Conservation (phyloP, 2,797 vertebrate species). For the Mycteria americana region DNA sequence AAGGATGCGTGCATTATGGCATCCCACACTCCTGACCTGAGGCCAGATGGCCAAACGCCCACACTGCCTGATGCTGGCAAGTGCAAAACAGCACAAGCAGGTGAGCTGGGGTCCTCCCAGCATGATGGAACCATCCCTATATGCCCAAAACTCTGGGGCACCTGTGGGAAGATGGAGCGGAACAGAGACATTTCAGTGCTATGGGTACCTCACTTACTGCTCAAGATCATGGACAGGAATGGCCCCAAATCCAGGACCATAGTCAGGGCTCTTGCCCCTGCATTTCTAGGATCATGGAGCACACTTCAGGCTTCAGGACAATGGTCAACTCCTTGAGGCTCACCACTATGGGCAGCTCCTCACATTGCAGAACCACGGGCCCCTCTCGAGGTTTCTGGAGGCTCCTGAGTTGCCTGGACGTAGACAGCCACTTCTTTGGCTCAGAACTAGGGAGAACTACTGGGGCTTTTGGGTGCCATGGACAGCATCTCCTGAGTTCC, state of each 20-base stretch:
- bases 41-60: not conserved
- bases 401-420: not conserved
- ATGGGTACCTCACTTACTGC: not conserved
- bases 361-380: not conserved
- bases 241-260: not conserved
- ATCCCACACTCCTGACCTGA: not conserved
- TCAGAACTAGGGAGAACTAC: not conserved
- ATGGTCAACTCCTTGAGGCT: not conserved
- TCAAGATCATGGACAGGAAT: not conserved
- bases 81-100: not conserved
- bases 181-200: not conserved
- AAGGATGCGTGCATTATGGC: not conserved
- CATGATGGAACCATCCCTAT: not conserved
- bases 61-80: not conserved
- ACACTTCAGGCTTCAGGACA: not conserved
- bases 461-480: accelerated
- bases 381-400: not conserved
- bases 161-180: not conserved
- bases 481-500: not conserved
- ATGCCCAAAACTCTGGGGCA: not conserved
- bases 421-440: not conserved
- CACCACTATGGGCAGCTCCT: not conserved
- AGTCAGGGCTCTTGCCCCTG: not conserved
- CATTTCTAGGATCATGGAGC: not conserved
- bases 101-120: not conserved